Percentiles rank a stretch among this genome's conserved stretches.
phyloP scores from a whole-genome alignment of 1,140 invertebrate genomes.

The Orussus abietinus region DNA sequence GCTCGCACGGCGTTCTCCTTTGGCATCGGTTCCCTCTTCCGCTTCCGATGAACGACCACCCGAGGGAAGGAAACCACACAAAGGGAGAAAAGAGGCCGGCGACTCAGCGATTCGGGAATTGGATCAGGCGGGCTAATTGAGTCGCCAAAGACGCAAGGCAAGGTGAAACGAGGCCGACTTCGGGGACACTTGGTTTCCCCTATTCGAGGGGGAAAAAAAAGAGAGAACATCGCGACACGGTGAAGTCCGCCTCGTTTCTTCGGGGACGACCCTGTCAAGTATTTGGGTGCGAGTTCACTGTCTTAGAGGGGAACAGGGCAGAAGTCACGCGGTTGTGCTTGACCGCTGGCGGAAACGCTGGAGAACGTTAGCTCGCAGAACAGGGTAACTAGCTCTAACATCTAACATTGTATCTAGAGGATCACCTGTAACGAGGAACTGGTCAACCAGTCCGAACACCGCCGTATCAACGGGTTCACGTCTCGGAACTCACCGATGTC shows the following conservation, averaged over 20 bases:
- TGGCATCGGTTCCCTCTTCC: conserved; percentile 21
- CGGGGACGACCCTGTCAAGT: too few relatives aligned
- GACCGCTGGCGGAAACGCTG: too few relatives aligned
- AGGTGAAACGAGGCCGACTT: too few relatives aligned
- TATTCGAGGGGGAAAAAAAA: too few relatives aligned
- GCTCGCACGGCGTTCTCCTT: conserved; percentile 36
- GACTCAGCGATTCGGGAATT: too few relatives aligned
- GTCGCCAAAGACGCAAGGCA: too few relatives aligned
- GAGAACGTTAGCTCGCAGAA: conserved; percentile 39
- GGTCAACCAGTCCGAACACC: conserved; percentile 34
- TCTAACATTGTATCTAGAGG: conserved; percentile 43
- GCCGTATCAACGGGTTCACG: conserved; percentile 34
- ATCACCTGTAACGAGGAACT: conserved; percentile 30
- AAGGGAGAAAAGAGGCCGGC: conserved; percentile 6
- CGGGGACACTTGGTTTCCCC: too few relatives aligned
- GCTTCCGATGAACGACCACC: conserved; percentile 3
- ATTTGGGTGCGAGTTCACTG: not conserved
- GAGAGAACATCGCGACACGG: too few relatives aligned
- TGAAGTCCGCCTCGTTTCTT: too few relatives aligned
- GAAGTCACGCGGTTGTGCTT: too few relatives aligned
- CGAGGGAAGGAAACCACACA: not conserved
- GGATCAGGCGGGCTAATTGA: too few relatives aligned
- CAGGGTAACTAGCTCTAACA: conserved; percentile 49
- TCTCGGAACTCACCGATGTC: conserved; percentile 34
- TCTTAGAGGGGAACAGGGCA: conserved; percentile 28